Conservation (phyloP, 2,797 vertebrate species). For the Eremophila alpestris region DNA sequence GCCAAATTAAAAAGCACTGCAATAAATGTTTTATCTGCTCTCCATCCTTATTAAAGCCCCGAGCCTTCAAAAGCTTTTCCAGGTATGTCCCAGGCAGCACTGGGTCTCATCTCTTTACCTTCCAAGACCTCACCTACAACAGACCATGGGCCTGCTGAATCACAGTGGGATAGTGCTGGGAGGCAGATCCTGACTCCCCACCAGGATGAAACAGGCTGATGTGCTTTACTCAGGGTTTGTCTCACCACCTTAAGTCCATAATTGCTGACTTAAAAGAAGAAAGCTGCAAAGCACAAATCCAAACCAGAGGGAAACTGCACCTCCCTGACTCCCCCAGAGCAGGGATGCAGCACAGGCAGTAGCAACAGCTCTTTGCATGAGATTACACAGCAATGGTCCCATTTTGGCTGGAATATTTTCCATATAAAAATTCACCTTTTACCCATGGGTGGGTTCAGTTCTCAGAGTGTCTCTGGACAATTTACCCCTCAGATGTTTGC, state of each 20-base stretch:
- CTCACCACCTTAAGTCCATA: not conserved
- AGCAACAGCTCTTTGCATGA: not conserved
- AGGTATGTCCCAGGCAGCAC: not conserved
- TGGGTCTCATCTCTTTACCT: not conserved
- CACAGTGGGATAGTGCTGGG: not conserved
- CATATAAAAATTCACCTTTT: not conserved
- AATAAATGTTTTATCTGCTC: not conserved
- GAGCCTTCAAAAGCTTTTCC: not conserved
- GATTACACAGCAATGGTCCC: not conserved
- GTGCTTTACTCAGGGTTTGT: not conserved
- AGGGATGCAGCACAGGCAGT: not conserved
- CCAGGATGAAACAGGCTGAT: not conserved
- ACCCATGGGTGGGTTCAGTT: fast-evolving
- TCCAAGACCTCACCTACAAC: not conserved
- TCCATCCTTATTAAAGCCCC: not conserved
- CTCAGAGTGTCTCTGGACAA: not conserved
- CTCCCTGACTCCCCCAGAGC: not conserved
- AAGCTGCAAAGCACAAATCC: not conserved
- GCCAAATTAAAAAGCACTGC: not conserved
- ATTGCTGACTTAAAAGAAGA: not conserved
- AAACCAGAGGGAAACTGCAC: not conserved
- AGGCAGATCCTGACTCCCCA: not conserved
- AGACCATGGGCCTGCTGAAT: not conserved
- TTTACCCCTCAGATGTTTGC: not conserved
- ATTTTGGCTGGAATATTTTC: not conserved